phyloP scores from a whole-genome alignment of 2,113 vertebrate species.

The Nothobranchius furzeri region DNA sequence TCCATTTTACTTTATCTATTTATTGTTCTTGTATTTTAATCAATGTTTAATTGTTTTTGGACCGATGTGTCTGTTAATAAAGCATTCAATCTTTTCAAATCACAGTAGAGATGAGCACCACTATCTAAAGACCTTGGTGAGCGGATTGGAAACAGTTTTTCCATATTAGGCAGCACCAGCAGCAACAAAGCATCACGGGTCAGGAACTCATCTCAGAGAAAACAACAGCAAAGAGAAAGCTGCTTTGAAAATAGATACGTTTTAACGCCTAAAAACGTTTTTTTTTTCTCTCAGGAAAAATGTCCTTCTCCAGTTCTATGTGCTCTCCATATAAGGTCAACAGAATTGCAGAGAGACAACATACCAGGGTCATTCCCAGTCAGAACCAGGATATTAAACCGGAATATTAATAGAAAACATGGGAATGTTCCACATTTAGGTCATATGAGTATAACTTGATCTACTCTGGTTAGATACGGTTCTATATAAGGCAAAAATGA shows the following conservation, averaged over 20 bases:
- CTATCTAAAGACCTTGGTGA: constrained; percentile 45
- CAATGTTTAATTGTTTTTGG: too few species aligned
- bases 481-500: neutral
- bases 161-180: constrained; percentile 5
- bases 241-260: constrained; percentile 1
- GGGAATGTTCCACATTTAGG: neutral
- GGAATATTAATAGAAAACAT: neutral
- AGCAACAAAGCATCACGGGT: constrained; percentile 22
- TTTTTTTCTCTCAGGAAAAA: constrained; percentile 18
- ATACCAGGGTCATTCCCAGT: constrained; percentile 6
- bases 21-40: too few species aligned
- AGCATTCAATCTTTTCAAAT: neutral
- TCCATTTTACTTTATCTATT: too few species aligned
- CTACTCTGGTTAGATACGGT: neutral
- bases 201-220: constrained; percentile 24
- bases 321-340: constrained; percentile 28
- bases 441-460: neutral
- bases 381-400: neutral
- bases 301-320: constrained; percentile 17
- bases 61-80: too few species aligned
- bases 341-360: constrained; percentile 9
- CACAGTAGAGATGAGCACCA: constrained; percentile 21
- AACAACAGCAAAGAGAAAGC: constrained; percentile 1
- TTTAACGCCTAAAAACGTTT: constrained; percentile 33
- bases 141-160: neutral